phyloP scores from a whole-genome alignment of 1,140 invertebrate species.

The Trachymyrmex cornetzi region DNA sequence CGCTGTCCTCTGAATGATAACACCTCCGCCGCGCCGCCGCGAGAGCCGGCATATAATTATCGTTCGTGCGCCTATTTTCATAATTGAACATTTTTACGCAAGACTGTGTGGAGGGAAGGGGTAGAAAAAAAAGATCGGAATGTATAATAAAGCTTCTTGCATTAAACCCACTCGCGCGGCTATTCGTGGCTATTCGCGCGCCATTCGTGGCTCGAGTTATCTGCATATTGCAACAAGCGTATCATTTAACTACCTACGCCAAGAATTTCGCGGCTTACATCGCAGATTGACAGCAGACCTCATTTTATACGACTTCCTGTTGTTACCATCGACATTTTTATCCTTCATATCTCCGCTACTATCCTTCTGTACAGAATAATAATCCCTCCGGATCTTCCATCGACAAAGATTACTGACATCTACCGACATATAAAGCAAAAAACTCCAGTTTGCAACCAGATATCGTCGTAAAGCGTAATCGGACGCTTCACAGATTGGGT shows the following conservation, averaged over 20 bases:
- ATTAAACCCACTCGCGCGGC: conserved; percentile 56
- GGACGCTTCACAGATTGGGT: neutral
- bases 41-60: conserved; percentile 28
- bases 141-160: conserved; percentile 57
- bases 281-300: neutral
- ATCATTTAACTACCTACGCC: conserved; percentile 70
- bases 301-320: conserved; percentile 67
- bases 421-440: conserved; percentile 36
- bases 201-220: conserved; percentile 54
- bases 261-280: conserved; percentile 62
- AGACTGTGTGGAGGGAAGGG: neutral
- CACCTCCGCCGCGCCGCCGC: conserved; percentile 28
- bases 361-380: conserved; percentile 52
- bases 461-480: conserved; percentile 34
- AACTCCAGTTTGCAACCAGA: neutral
- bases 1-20: conserved; percentile 46
- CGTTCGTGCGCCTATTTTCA: conserved; percentile 39
- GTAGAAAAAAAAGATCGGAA: conserved; percentile 36
- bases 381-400: conserved; percentile 38
- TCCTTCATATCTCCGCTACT: conserved; percentile 13
- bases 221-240: conserved; percentile 63
- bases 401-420: conserved; percentile 63
- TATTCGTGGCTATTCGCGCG: conserved; percentile 11
- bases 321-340: conserved; percentile 55
- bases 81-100: conserved; percentile 59